Percentiles rank a stretch among this genome's conserved stretches.
These are phyloP conservation scores for Abrostola tripartita DNA, from an alignment of 2,888 invertebrate genomes.

Conservation along the genomic window DNA sequence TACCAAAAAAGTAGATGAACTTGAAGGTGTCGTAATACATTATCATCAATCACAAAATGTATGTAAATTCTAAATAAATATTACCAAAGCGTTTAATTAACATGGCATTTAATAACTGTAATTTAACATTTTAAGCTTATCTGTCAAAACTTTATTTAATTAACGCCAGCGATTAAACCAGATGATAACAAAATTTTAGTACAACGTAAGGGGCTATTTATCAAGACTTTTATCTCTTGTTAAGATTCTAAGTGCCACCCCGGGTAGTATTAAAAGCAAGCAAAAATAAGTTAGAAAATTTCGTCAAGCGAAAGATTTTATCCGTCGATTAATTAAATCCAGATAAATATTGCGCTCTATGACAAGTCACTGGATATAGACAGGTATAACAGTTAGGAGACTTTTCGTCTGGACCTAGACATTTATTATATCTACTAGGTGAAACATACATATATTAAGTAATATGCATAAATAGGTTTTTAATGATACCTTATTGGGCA, in stretches of 20 bases:
- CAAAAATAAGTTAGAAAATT: slow-evolving; percentile 31
- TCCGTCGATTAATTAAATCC: slow-evolving; percentile 43
- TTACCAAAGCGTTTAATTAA: slow-evolving; percentile 20
- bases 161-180: slow-evolving; percentile 30
- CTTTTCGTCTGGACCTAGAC: background rate
- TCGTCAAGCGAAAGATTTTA: slow-evolving; percentile 24
- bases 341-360: slow-evolving; percentile 12
- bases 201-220: slow-evolving; percentile 30
- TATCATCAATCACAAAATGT: too few species aligned
- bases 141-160: slow-evolving; percentile 34
- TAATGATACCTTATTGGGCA: too few species aligned
- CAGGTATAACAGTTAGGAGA: background rate
- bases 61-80: slow-evolving; percentile 9
- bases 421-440: too few species aligned
- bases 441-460: too few species aligned
- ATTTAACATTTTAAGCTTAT: slow-evolving; percentile 15
- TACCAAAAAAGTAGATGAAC: too few species aligned
- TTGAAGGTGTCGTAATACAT: too few species aligned
- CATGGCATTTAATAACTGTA: slow-evolving; percentile 33
- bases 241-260: slow-evolving; percentile 40
- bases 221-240: slow-evolving; percentile 38
- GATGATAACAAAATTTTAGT: slow-evolving; percentile 27
- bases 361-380: background rate
- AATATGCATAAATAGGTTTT: too few species aligned
- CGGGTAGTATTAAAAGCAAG: slow-evolving; percentile 31